Base-by-base conservation (phyloP, 2,888 invertebrate genomes). In the Pyrocoelia pectoralis region DNA sequence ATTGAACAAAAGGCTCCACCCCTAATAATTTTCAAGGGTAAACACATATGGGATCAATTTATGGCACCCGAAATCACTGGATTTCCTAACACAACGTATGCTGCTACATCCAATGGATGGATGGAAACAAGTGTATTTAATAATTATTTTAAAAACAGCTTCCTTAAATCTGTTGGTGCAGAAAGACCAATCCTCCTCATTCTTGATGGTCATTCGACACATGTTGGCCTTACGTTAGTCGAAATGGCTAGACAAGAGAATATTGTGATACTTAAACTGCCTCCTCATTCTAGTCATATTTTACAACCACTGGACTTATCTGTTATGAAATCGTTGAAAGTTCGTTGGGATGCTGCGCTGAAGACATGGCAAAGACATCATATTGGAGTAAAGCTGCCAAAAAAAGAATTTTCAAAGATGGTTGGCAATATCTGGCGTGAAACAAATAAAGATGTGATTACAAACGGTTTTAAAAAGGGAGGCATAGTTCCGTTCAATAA, bases 1-100 rank as follows among this genome's bases (percentile, higher is more conserved):
- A 5, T 24, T 24, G 24, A 24, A 24, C 24, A 24, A 24, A n/a
- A n/a, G n/a, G n/a, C n/a, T n/a, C n/a, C n/a, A n/a, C n/a, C n/a
- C n/a, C 24, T 79, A 40, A 76, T 78, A 28, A 73, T 77, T 48
- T 75, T 73, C 65, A 74, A 76, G 55, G 72, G 76, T 10, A 77
- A 76, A 69, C 69, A 75, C 68, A 63, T 75, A 13, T 80, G 78
- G 76, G 74, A 77, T 62, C 12, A 41, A 14, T 13, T n/a, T n/a
- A n/a, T 13, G 14, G 41, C 41, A 13, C 41, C 41, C 12, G 12
- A 41, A 41, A 41, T 14, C 14, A 41, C 41, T 13, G 41, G 41
- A n/a, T 41, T 13, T 72, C 73, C 38, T 68, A 68, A 6, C 60
- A 75, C 1, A 46, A 75, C n/a, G 71, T 71, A 38, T 68, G 67